Evolutionary conservation across 2,888 invertebrate genomes (phyloP).

Genomic region (Gisinianus flammeolus): DNA sequence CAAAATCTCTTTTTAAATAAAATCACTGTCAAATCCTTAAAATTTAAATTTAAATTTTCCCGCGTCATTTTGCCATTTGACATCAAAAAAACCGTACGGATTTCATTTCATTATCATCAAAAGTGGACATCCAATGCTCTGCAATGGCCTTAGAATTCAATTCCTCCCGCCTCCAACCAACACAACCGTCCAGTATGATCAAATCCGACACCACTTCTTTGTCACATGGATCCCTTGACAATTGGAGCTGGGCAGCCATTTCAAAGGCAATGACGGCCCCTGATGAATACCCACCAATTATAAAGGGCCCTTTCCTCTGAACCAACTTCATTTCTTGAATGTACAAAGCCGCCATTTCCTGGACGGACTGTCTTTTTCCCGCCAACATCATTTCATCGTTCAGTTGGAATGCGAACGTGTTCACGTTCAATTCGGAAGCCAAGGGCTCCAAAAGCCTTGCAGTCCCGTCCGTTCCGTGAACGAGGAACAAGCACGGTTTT

Average conservation of each 20-base stretch:
- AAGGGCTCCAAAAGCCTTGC: slow-evolving; percentile 74
- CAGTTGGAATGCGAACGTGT: slow-evolving; percentile 87
- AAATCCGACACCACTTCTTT: slow-evolving; percentile 60
- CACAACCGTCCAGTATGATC: neutral
- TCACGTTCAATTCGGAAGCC: slow-evolving; percentile 73
- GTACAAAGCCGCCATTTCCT: slow-evolving; percentile 75
- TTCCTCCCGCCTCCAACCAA: neutral
- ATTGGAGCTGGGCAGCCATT: slow-evolving; percentile 86
- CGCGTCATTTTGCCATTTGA: no score
- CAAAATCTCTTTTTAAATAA: no score
- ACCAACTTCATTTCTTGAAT: slow-evolving; percentile 61
- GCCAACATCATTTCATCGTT: no score
- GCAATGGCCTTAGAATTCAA: no score
- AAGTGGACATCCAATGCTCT: no score
- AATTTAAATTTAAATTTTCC: no score
- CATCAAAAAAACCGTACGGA: no score
- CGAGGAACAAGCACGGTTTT: slow-evolving; percentile 62
- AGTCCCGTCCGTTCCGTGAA: slow-evolving; percentile 89
- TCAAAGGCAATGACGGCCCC: slow-evolving; percentile 94
- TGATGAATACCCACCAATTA: slow-evolving; percentile 91
- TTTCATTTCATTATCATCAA: no score
- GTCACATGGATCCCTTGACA: no score
- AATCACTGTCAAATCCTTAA: no score
- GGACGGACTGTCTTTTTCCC: slow-evolving; percentile 74
- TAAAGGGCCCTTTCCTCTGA: slow-evolving; percentile 69